Percentiles rank a stretch among this genome's conserved stretches.
Evolutionary conservation across 2,113 vertebrate genomes (phyloP).

Genomic region (Myrmecobius fasciatus): DNA sequence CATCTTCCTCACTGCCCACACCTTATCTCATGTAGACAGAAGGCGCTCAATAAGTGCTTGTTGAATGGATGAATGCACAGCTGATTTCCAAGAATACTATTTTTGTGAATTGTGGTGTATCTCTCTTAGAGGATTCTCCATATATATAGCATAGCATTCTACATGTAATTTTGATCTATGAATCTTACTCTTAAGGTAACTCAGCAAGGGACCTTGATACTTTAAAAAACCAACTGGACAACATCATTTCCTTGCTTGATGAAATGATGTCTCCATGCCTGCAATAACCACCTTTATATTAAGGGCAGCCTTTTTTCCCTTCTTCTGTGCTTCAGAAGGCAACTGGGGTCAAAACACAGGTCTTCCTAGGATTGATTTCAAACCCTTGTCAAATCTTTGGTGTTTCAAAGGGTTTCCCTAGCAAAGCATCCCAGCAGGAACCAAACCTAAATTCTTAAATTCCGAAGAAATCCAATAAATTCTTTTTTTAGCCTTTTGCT

Average conservation of each 20-base stretch:
- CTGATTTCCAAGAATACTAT: neutral
- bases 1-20: neutral
- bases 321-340: neutral
- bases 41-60: neutral
- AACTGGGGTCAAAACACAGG: constrained; percentile 29
- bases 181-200: constrained; percentile 17
- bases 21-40: neutral
- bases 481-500: neutral
- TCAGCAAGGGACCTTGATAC: neutral
- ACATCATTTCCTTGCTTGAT: constrained; percentile 2
- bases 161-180: constrained; percentile 48
- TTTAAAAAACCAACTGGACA: constrained; percentile 12
- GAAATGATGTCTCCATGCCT: neutral
- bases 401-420: constrained; percentile 46
- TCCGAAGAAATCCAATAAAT: constrained; percentile 17
- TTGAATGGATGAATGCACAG: neutral
- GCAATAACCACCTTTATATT: neutral
- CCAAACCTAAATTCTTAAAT: constrained; percentile 9
- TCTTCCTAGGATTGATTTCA: constrained; percentile 29
- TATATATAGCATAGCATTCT: neutral
- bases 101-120: neutral
- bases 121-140: neutral
- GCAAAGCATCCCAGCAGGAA: constrained; percentile 26
- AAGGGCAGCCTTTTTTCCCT: constrained; percentile 9
- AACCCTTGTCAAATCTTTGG: constrained; percentile 10